Base-by-base conservation (phyloP, 2,797 vertebrate species). In the Holocentrus rufus region DNA sequence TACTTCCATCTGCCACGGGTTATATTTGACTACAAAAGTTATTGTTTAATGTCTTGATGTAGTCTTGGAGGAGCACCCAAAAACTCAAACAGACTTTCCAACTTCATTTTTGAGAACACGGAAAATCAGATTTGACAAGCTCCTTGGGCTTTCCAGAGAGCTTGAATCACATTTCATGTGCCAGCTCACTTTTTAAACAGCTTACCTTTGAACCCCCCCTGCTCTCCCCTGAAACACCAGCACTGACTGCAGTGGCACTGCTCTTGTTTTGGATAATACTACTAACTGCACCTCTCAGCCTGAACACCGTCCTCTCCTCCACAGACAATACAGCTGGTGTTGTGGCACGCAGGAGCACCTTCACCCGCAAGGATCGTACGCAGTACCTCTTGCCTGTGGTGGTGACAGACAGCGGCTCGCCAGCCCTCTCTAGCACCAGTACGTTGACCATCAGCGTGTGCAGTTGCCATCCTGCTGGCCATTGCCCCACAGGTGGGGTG, bases 301-400 rank as follows among this genome's bases (percentile, higher is more conserved):
- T 68, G 34, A 7, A 22, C 50, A 34, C 70, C 0, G 0, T 42
- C 78, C 77, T 59, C 3, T 31, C 85, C 87, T 74, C 78, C 5
- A 52, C 59, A 99, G 98, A 99, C 93, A 98, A 98, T 72, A 98
- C 96, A n/a, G 98, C 96, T 18, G 87, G 92, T 60, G 92, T 99
- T 76, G 87, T 97, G 80, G 95, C 96, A 2, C 93, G 91, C 49
- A 93, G 94, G 90, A 95, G 91, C 61, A 93, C 92, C 2, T 99
- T 96, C 66, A 95, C 84, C 25, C 95, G 90, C 44, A 85, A 92
- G 76, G 95, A 97, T 18, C 94, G 93, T 13, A 85, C 92, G 55
- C 88, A 88, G 59, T 96, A 95, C 87, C 92, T 95, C 22, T 84
- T 99, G 50, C 91, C 94, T 0, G 90, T 99, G 61, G 87, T 98